Conservation (phyloP, 2,797 vertebrate genomes). For the Neostethus bicornis region DNA sequence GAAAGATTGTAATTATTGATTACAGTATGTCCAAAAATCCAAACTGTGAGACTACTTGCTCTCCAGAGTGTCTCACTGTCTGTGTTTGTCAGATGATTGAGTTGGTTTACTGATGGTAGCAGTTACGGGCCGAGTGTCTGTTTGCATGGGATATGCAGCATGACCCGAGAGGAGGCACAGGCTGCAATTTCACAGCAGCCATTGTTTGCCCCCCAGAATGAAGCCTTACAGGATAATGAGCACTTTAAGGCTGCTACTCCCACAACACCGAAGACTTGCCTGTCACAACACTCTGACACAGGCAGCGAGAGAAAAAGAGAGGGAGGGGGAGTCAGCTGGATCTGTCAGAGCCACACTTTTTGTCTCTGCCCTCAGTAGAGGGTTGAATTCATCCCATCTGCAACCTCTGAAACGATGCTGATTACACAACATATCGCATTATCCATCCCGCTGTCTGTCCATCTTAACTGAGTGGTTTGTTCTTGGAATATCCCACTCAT, state of each 20-base stretch:
- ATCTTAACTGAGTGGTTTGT: conserved; percentile 41
- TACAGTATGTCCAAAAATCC: conserved; percentile 4
- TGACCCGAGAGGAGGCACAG: conserved; percentile 62
- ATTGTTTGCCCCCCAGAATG: conserved; percentile 84
- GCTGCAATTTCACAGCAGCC: conserved; percentile 83
- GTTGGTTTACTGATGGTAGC: conserved; percentile 37
- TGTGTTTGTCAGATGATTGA: conserved; percentile 36
- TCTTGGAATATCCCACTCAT: conserved; percentile 36
- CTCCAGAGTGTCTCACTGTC: conserved; percentile 28
- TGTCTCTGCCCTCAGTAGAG: conserved; percentile 50
- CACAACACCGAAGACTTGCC: conserved; percentile 79
- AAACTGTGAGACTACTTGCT: conserved; percentile 30
- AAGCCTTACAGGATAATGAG: conserved; percentile 87
- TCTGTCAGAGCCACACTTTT: conserved; percentile 69
- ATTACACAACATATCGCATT: conserved; percentile 60
- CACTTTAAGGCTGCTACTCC: conserved; percentile 82
- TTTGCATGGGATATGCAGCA: conserved; percentile 52
- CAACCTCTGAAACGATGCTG: conserved; percentile 48
- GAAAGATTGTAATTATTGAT: conserved; percentile 1
- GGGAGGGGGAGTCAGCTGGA: conserved; percentile 64
- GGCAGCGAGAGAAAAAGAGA: conserved; percentile 26
- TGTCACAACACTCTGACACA: conserved; percentile 84
- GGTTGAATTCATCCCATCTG: conserved; percentile 48
- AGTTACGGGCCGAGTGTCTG: conserved; percentile 55
- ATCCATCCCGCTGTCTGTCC: conserved; percentile 40